Conservation (phyloP, 2,888 invertebrate species). For the Scaptomyza polygonia region DNA sequence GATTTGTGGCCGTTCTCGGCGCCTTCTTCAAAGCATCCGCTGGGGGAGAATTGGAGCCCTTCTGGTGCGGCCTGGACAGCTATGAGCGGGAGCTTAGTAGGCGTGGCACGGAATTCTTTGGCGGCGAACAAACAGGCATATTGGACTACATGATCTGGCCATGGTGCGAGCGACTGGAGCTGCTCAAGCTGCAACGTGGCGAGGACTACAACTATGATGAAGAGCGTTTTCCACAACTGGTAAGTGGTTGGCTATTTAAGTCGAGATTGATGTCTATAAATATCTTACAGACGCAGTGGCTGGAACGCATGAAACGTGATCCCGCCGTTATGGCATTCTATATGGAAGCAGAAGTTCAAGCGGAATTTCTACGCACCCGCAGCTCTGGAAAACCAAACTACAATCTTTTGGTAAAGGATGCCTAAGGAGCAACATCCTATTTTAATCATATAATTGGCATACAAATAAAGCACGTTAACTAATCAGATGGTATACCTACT, state of each 20-base stretch:
- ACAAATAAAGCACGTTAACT: slow-evolving; percentile 52
- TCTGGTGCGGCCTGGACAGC: slow-evolving; percentile 86
- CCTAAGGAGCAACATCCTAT: slow-evolving; percentile 26
- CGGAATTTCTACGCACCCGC: slow-evolving; percentile 89
- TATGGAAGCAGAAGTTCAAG: slow-evolving; percentile 89
- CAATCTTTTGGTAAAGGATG: slow-evolving; percentile 67
- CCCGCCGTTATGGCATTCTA: slow-evolving; percentile 89
- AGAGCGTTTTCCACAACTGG: slow-evolving; percentile 64
- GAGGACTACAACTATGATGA: slow-evolving; percentile 85
- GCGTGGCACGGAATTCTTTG: slow-evolving; percentile 88
- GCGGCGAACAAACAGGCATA: slow-evolving; percentile 90
- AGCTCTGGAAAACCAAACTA: slow-evolving; percentile 88
- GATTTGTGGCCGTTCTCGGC: slow-evolving; percentile 76
- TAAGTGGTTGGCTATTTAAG: slow-evolving; percentile 18
- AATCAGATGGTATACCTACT: not conserved
- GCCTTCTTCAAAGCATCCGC: slow-evolving; percentile 82
- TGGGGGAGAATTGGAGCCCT: slow-evolving; percentile 70
- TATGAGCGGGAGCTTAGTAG: slow-evolving; percentile 88
- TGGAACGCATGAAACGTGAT: slow-evolving; percentile 89
- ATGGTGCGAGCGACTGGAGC: slow-evolving; percentile 88
- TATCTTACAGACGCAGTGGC: slow-evolving; percentile 87
- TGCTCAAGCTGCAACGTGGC: slow-evolving; percentile 87
- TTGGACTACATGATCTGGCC: slow-evolving; percentile 94
- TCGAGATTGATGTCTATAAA: not conserved
- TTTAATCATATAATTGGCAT: slow-evolving; percentile 10